Base-by-base conservation (phyloP, 1,140 invertebrate species). In the Drosophila ficusphila region DNA sequence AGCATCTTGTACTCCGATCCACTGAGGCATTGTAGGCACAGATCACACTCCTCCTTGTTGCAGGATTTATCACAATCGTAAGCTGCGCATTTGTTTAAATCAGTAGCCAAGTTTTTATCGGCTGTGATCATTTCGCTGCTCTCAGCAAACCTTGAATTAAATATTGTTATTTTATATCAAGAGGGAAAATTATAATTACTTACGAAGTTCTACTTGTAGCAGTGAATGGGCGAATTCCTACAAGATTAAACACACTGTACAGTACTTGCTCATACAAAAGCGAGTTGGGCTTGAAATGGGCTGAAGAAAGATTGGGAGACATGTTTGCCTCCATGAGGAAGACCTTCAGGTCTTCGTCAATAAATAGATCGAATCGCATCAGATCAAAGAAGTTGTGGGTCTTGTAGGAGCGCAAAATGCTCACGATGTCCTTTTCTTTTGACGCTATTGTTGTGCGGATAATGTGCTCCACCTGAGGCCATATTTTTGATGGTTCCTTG, bases 241-340 rank as follows among this genome's bases (percentile, higher is more conserved):
- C 94, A 6, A 99, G 79, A 31, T 94, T 93, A 25, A 99, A 94
- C 33, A 98, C 83, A 91, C 96, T 98, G 86, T 95, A 98, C 3
- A 99, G 76, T 2, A 99, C 96, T 93, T 99, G 97, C 83, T 99
- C 96, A 75, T 99, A 99, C 0, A 99, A 90, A 7, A 97, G 89
- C 60, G 95, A 94, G 91, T 99, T 99, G 0, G 95, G 95, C 36
- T 95, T 94, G 91, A 96, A 99, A 92, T 99, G 98, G 0, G 95
- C 95, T 0, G 98, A 98, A 0, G 97, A 98, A 18, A 99, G 93
- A 93, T 99, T 99, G 0, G 98, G 98, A 23, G 97, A 98, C 98
- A 99, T 99, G 90, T 99, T 99, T 0, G 97, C 98, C 92, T 99
- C 98, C 94, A 99, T 96, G 2, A 98, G 92, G 81, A 95, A 97